Conservation (phyloP, 1,140 invertebrate species). For the Atta texana region DNA sequence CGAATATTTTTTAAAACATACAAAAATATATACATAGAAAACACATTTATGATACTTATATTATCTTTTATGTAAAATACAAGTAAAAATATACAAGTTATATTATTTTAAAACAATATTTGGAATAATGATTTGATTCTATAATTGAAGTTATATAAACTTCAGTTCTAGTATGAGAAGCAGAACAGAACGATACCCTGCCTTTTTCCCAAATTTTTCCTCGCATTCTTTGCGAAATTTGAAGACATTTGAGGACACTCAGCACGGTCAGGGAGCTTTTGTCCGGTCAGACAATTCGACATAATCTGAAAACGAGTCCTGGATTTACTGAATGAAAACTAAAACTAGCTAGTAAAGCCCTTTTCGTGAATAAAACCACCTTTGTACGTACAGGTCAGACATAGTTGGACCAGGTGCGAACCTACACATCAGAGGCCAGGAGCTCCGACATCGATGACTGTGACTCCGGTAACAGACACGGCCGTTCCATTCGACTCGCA, state of each 20-base stretch:
- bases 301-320: conserved; percentile 31
- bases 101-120: neutral
- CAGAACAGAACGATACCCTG: neutral
- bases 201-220: neutral
- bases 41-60: neutral
- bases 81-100: neutral
- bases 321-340: conserved; percentile 15
- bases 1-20: neutral
- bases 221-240: conserved; percentile 21
- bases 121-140: neutral
- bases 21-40: too few relatives aligned
- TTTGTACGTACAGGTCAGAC: conserved; percentile 40
- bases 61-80: neutral
- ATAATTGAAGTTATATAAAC: neutral
- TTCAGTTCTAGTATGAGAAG: neutral
- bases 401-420: conserved; percentile 44
- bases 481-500: conserved; percentile 25
- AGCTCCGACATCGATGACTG: conserved; percentile 45
- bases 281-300: conserved; percentile 35
- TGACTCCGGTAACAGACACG: conserved; percentile 54
- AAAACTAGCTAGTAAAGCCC: neutral
- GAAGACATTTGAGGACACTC: neutral
- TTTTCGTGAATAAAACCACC: conserved; percentile 36
- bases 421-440: conserved; percentile 37
- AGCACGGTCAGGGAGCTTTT: neutral